Conservation (phyloP, 2,113 vertebrate species). For the Eclectus roratus region DNA sequence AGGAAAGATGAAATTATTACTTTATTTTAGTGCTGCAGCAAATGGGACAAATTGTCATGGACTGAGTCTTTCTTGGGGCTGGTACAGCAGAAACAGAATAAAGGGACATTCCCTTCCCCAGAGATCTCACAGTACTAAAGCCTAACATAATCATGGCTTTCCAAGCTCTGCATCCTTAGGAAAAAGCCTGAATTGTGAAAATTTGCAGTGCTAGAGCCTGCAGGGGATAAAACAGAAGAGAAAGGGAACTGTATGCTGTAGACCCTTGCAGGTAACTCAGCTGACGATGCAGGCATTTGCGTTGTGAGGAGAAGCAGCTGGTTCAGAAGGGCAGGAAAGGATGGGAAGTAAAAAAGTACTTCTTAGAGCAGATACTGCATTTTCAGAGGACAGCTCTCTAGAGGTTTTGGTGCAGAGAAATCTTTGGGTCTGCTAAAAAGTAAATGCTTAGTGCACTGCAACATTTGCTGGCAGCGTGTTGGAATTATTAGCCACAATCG, state of each 20-base stretch:
- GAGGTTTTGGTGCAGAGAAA: not conserved
- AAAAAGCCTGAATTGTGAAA: not conserved
- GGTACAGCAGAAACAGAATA: constrained; percentile 19
- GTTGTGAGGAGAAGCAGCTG: not conserved
- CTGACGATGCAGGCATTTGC: not conserved
- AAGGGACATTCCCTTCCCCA: not conserved
- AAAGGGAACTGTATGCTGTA: rapidly evolving
- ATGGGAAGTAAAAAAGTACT: not conserved
- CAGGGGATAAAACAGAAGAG: not conserved
- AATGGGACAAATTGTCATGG: constrained; percentile 8
- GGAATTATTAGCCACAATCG: not conserved
- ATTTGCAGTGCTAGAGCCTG: not conserved
- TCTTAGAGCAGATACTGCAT: not conserved
- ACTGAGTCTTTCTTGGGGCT: constrained; percentile 20
- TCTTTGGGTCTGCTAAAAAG: not conserved
- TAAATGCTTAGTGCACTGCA: not conserved
- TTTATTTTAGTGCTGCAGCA: constrained; percentile 9
- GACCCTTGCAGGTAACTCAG: not conserved
- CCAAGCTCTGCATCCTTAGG: not conserved
- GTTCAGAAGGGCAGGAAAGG: not conserved
- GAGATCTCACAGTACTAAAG: not conserved
- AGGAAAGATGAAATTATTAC: not conserved
- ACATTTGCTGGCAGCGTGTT: not conserved
- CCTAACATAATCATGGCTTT: not conserved
- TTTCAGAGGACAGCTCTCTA: not conserved